phyloP scores from a whole-genome alignment of 64 coral and sea anemone species.

The Astreopora myriophthalma region DNA sequence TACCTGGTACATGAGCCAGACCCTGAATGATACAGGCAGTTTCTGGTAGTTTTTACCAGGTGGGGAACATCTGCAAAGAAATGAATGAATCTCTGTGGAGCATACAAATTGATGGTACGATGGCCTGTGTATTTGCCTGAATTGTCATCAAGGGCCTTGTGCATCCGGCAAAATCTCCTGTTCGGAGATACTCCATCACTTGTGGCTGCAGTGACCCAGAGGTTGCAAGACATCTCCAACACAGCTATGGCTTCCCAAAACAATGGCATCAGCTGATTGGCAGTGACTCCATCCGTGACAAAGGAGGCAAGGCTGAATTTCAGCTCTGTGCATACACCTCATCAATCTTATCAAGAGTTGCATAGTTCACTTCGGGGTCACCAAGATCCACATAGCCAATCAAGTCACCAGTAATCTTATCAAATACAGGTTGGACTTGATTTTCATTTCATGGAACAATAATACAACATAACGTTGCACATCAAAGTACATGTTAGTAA shows the following conservation, averaged over 20 bases:
- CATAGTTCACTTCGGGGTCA: too few species aligned
- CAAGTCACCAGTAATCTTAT: slow-evolving; percentile 7
- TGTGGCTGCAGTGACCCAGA: slow-evolving; percentile 23
- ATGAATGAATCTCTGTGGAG: slow-evolving; percentile 39
- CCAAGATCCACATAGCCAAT: slow-evolving; percentile 55
- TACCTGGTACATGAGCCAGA: slow-evolving; percentile 9
- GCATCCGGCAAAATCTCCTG: slow-evolving; percentile 6
- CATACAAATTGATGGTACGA: slow-evolving; percentile 43
- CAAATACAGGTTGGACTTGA: too few species aligned
- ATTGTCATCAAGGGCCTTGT: slow-evolving; percentile 21
- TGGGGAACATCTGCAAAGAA: slow-evolving; percentile 32
- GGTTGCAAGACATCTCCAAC: not conserved
- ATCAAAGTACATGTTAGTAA: too few species aligned
- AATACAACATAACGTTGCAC: too few species aligned
- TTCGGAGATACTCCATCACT: slow-evolving; percentile 36
- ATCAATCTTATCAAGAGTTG: too few species aligned
- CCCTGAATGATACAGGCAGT: slow-evolving; percentile 21
- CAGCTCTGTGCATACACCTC: slow-evolving; percentile 24
- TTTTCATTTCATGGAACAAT: slow-evolving; percentile 68
- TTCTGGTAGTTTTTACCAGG: slow-evolving; percentile 25
- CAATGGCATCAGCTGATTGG: slow-evolving; percentile 1
- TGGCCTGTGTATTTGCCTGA: not conserved
- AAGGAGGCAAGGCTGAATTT: slow-evolving; percentile 37
- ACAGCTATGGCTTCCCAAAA: slow-evolving; percentile 22
- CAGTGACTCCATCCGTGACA: slow-evolving; percentile 2